Evolutionary conservation across 2,113 vertebrate genomes (phyloP).

Genomic region (Lathamus discolor): DNA sequence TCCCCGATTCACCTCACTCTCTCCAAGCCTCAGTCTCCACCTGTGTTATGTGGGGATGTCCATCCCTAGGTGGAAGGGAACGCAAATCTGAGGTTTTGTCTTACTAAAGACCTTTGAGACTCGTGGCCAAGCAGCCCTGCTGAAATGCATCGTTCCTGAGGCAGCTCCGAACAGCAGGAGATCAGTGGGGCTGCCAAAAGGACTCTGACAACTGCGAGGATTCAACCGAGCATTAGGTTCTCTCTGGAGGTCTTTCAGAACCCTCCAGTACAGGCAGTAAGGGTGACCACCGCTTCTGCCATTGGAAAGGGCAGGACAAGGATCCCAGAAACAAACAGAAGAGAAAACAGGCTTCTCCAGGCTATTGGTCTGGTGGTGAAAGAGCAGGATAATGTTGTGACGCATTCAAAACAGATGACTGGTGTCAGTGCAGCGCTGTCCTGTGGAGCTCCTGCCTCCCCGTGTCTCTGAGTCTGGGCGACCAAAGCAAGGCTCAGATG

Average conservation of each 20-base stretch:
- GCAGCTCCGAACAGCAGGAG: background rate
- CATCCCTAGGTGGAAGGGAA: background rate
- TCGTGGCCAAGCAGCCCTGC: background rate
- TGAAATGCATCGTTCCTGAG: background rate
- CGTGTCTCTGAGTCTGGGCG: rapidly evolving
- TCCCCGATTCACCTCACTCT: rapidly evolving
- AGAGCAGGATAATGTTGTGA: background rate
- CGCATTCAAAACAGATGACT: background rate
- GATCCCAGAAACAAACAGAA: background rate
- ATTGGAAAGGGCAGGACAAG: background rate
- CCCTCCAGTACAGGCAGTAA: background rate
- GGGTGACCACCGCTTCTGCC: background rate
- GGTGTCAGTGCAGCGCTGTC: background rate
- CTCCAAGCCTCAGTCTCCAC: background rate
- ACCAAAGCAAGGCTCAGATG: background rate
- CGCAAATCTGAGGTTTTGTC: background rate
- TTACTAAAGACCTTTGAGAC: background rate
- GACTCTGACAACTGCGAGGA: background rate
- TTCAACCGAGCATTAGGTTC: background rate
- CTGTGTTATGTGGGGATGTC: background rate
- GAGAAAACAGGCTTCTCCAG: background rate
- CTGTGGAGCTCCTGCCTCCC: background rate
- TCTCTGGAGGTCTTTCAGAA: background rate
- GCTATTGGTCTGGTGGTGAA: background rate
- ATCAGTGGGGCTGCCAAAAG: background rate